A percentile compares a stretch with the other conserved stretches of the same genome.
phyloP scores from a whole-genome alignment of 1,140 invertebrate genomes.

The Steinernema feltiae region DNA sequence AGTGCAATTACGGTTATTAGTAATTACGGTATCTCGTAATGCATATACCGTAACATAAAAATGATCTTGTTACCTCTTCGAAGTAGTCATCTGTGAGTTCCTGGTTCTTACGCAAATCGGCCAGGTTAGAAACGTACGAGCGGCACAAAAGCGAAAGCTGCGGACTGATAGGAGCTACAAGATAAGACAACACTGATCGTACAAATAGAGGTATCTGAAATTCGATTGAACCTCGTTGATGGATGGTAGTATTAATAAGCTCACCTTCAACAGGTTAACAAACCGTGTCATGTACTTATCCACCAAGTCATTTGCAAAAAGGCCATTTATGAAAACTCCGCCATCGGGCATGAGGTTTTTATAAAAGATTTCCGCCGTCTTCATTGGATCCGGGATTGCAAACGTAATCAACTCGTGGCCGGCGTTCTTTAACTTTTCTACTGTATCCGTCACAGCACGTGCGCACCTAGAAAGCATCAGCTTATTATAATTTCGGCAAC shows the following conservation, averaged over 20 bases:
- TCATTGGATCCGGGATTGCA: slow-evolving; percentile 40
- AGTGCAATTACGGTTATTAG: too few species aligned
- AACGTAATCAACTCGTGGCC: slow-evolving; percentile 52
- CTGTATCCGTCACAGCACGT: slow-evolving; percentile 49
- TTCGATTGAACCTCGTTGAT: neutral
- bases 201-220: slow-evolving; percentile 44
- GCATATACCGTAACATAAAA: slow-evolving; percentile 20
- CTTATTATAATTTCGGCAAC: slow-evolving; percentile 7
- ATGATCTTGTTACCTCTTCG: slow-evolving; percentile 24
- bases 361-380: slow-evolving; percentile 38
- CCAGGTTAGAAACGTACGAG: slow-evolving; percentile 16
- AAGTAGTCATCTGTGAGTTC: slow-evolving; percentile 44
- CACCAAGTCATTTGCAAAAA: slow-evolving; percentile 46
- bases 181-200: slow-evolving; percentile 28
- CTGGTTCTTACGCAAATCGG: slow-evolving; percentile 31
- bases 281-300: slow-evolving; percentile 48
- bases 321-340: slow-evolving; percentile 40
- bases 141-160: slow-evolving; percentile 32
- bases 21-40: too few species aligned
- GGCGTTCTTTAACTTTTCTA: slow-evolving; percentile 38
- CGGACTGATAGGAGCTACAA: slow-evolving; percentile 32
- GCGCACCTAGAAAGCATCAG: slow-evolving; percentile 37
- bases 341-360: slow-evolving; percentile 50
- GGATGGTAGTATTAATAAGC: neutral
- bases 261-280: slow-evolving; percentile 34